Evolutionary conservation across 2,888 invertebrate genomes (phyloP), one percentile per base, ranked within the genome.

Genomic region (Perizoma affinitatum): DNA sequence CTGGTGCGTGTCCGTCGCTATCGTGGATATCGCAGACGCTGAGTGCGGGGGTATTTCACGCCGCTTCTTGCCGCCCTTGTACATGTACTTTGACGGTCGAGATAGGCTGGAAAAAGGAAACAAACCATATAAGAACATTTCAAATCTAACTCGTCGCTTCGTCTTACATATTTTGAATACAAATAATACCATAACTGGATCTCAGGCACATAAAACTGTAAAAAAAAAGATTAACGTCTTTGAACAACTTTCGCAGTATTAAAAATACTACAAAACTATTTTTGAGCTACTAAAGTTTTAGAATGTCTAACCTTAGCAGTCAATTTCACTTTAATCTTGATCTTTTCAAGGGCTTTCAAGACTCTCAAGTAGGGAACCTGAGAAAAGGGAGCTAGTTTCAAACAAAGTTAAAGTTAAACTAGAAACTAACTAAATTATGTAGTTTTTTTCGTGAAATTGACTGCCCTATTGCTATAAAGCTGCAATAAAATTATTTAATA

Each of bases 1-100:
- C 96, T 97, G 97, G 93, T 96, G 96, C 88, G 95, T 94, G 88
- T 95, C 93, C 71, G 93, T 92, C 73, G 94, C 89, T 76, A 94
- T 91, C 72, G 94, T 93, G 56, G 93, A 88, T 60, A 93, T 93
- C 41, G 90, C 92, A 36, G 93, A 86, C 52, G 84, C 92, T 36
- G 84, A 81, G 78, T 86, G 82, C 57, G 74, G 82, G 22, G 78
- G 82, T 73, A 80, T 61, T 43, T 80, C 90, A 73, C 88, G 93
- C 59, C 87, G 92, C 82, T 90, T 93, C 89, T 90, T 92, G 59
- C 90, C 85, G 73, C 91, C 81, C 69, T 88, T 88, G 83, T 91
- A 92, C 61, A 87, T 83, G 76, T 92, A 92, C 67, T 90, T 90
- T 58, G 90, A 87, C 38, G 92, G 90, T 52, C 88, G 86, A 71